phyloP scores from a whole-genome alignment of 2,113 vertebrate genomes.

The Ciconia maguari region DNA sequence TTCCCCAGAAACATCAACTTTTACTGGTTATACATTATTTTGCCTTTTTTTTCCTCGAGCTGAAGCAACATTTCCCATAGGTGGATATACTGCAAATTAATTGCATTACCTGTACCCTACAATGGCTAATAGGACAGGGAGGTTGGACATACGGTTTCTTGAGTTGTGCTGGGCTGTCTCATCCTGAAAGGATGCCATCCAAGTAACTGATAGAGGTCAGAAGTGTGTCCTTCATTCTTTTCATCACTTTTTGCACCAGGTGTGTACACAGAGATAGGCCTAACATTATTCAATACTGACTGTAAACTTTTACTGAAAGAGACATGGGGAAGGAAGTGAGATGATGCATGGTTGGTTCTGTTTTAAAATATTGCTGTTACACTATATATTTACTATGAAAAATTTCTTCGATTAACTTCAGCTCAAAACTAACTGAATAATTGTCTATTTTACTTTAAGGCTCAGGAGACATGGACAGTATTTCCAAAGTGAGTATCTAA shows the following conservation, averaged over 20 bases:
- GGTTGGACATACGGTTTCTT: not conserved
- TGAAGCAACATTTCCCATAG: not conserved
- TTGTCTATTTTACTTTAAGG: constrained; percentile 74
- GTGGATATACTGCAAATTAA: not conserved
- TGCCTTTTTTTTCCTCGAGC: not conserved
- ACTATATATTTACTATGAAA: not conserved
- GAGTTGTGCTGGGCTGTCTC: not conserved
- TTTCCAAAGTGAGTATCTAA: constrained; percentile 88
- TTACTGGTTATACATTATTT: not conserved
- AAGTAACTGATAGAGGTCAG: not conserved
- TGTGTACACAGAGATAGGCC: not conserved
- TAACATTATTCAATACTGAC: not conserved
- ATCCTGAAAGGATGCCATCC: not conserved
- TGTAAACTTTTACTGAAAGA: not conserved
- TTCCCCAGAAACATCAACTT: not conserved
- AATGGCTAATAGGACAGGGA: not conserved
- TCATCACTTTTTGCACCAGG: not conserved
- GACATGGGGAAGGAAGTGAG: not conserved
- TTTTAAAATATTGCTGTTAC: not conserved
- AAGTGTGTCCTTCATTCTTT: not conserved
- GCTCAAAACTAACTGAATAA: constrained; percentile 28
- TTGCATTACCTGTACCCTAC: not conserved
- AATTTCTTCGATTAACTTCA: not conserved
- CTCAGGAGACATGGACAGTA: constrained; percentile 98
- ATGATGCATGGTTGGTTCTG: not conserved